Evolutionary conservation across 2,888 invertebrate genomes (phyloP).

Genomic region (Dasysyrphus tricinctus): DNA sequence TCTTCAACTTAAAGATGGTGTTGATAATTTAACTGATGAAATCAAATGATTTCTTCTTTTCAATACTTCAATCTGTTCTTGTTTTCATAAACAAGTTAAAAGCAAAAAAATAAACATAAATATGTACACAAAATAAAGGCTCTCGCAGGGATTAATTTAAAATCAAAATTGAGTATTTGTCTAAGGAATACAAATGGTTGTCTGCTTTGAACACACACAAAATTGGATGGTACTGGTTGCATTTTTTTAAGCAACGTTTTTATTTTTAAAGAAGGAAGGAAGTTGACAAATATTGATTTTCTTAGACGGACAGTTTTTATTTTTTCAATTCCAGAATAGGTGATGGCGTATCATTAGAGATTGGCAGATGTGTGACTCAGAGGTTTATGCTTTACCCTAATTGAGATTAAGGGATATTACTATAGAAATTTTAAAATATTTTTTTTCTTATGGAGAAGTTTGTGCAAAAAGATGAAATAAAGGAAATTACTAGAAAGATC

Average conservation of each 20-base stretch:
- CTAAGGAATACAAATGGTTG: slow-evolving; percentile 70
- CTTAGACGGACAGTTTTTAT: slow-evolving; percentile 17
- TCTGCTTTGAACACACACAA: slow-evolving; percentile 28
- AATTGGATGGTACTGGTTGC: neutral
- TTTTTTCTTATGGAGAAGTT: too few species aligned
- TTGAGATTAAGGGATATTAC: slow-evolving; percentile 45
- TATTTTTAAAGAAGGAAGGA: neutral
- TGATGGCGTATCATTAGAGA: slow-evolving; percentile 29
- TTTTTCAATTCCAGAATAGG: neutral
- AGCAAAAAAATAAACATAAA: slow-evolving; percentile 38
- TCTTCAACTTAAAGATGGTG: too few species aligned
- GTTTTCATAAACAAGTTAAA: slow-evolving; percentile 15
- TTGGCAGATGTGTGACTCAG: slow-evolving; percentile 55
- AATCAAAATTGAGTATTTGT: slow-evolving; percentile 73
- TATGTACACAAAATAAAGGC: slow-evolving; percentile 53
- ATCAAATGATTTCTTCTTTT: too few species aligned
- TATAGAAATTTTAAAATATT: neutral
- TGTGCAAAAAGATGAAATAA: too few species aligned
- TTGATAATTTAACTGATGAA: too few species aligned
- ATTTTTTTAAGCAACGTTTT: neutral
- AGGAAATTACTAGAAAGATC: neutral
- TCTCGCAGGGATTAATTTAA: slow-evolving; percentile 69
- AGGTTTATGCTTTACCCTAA: slow-evolving; percentile 21
- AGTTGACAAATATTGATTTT: slow-evolving; percentile 64
- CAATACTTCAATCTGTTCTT: slow-evolving; percentile 44